phyloP scores from a whole-genome alignment of 2,797 vertebrate species.

The Xyrichtys novacula region DNA sequence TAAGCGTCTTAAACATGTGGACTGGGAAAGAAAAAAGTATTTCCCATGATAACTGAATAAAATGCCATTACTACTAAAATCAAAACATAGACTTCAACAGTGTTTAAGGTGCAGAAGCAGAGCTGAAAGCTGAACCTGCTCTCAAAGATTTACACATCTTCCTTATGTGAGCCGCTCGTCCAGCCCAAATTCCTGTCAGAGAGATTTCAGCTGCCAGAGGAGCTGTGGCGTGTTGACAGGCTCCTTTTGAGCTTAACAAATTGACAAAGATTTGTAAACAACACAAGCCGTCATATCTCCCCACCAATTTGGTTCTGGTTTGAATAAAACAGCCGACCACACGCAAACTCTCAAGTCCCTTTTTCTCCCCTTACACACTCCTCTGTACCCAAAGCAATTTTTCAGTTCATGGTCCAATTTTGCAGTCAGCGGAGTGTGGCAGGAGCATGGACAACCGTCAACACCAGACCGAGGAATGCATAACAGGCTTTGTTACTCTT shows the following conservation, averaged over 20 bases:
- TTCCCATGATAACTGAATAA: too few relatives aligned
- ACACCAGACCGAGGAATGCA: slow-evolving; percentile 60
- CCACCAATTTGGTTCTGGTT: slow-evolving; percentile 58
- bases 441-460: slow-evolving; percentile 64
- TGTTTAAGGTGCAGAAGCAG: background rate
- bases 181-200: slow-evolving; percentile 53
- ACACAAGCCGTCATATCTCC: slow-evolving; percentile 68
- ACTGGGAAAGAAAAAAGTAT: too few relatives aligned
- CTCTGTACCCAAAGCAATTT: slow-evolving; percentile 75
- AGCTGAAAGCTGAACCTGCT: slow-evolving; percentile 1
- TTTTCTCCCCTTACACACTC: slow-evolving; percentile 46
- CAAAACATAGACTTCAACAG: background rate
- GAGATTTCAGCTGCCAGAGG: slow-evolving; percentile 29
- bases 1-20: too few relatives aligned
- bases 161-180: slow-evolving; percentile 36
- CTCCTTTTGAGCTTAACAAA: slow-evolving; percentile 76
- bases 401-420: slow-evolving; percentile 80
- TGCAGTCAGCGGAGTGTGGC: slow-evolving; percentile 66
- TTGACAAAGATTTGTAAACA: slow-evolving; percentile 78
- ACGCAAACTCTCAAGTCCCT: slow-evolving; percentile 39
- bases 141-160: slow-evolving; percentile 30
- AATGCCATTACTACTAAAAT: too few relatives aligned
- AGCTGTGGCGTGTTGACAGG: slow-evolving; percentile 58
- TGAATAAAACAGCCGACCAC: slow-evolving; percentile 78
- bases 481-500: slow-evolving; percentile 73